phyloP scores from a whole-genome alignment of 2,797 vertebrate genomes.

The Sebastiscus albofasciatus region DNA sequence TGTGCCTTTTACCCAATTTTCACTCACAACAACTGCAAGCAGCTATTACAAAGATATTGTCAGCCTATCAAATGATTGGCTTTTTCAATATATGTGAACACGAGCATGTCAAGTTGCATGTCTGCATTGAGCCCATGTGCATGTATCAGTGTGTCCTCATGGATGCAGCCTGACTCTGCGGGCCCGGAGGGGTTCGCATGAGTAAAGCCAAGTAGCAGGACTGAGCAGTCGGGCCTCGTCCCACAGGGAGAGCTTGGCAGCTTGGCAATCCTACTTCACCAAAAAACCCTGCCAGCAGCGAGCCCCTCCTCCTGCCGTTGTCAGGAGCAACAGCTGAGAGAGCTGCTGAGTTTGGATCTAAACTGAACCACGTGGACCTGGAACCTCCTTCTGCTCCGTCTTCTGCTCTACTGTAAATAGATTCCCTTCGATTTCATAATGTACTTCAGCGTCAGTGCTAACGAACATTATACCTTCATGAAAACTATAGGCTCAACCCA shows the following conservation, averaged over 20 bases:
- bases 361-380: conserved; percentile 54
- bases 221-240: conserved; percentile 43
- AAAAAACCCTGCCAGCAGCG: conserved; percentile 45
- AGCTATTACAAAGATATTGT: not conserved
- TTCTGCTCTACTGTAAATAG: conserved; percentile 44
- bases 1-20: not conserved
- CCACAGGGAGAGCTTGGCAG: conserved; percentile 60
- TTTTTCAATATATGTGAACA: not conserved
- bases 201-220: conserved; percentile 57
- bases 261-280: conserved; percentile 34
- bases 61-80: not conserved
- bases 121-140: not conserved
- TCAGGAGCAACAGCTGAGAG: conserved; percentile 70
- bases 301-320: conserved; percentile 52
- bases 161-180: conserved; percentile 25
- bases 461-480: not conserved
- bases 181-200: conserved; percentile 29
- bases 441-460: not conserved
- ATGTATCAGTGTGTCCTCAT: conserved; percentile 2
- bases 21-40: not conserved
- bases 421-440: not conserved
- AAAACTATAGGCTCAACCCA: not conserved
- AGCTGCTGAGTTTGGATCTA: conserved; percentile 68
- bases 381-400: conserved; percentile 43
- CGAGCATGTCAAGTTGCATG: not conserved